A percentile compares a stretch with the other conserved stretches of the same genome.
These are phyloP conservation scores for Antennarius maculatus DNA, from an alignment of 2,797 vertebrate species.

Conservation along the genomic window DNA sequence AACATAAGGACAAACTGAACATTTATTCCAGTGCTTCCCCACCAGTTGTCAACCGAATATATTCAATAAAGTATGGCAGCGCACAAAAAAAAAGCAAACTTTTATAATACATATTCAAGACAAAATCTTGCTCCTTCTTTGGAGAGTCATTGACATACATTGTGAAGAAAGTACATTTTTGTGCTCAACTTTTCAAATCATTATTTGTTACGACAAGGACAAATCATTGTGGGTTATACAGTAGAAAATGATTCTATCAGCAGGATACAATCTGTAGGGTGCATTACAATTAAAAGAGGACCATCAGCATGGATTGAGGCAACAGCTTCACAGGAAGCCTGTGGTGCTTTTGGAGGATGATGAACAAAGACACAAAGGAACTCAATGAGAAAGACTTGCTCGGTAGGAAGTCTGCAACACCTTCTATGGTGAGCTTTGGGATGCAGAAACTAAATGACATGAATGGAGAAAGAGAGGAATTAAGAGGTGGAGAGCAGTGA, in stretches of 20 bases:
- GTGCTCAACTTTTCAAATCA: conserved; percentile 34
- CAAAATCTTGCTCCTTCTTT: neutral
- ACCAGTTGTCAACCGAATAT: conserved; percentile 30
- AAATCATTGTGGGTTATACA: conserved; percentile 38
- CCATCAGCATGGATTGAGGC: conserved; percentile 70
- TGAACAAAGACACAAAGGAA: conserved; percentile 70
- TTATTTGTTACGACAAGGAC: conserved; percentile 23
- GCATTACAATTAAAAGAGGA: conserved; percentile 62
- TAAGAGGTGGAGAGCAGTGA: conserved; percentile 24
- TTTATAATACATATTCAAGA: conserved; percentile 8
- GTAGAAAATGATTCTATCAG: conserved; percentile 52
- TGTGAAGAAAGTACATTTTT: conserved; percentile 17
- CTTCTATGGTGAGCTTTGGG: conserved; percentile 48
- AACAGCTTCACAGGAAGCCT: conserved; percentile 65
- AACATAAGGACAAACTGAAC: conserved; percentile 49
- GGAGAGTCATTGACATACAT: conserved; percentile 7
- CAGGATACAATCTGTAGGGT: conserved; percentile 57
- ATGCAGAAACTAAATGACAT: conserved; percentile 41
- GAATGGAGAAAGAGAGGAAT: conserved; percentile 40
- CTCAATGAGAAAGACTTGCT: conserved; percentile 60
- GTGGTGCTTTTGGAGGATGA: conserved; percentile 61
- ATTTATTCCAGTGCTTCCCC: conserved; percentile 22
- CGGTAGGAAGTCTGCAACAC: conserved; percentile 60
- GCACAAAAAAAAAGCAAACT: neutral
- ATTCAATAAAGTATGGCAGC: conserved; percentile 13